phyloP scores from a whole-genome alignment of 2,888 invertebrate species.

The Hesperia comma region DNA sequence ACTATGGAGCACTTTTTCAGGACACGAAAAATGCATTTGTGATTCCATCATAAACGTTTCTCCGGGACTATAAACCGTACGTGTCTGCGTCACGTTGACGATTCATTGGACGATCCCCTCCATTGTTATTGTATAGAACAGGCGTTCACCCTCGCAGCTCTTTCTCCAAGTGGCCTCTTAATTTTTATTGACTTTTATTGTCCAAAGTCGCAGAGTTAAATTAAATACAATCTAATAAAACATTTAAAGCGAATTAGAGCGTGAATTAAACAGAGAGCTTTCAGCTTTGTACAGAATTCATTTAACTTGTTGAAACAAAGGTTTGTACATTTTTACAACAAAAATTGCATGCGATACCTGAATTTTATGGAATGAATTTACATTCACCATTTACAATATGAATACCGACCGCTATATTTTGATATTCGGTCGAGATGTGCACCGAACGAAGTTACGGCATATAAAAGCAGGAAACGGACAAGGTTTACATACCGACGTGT shows the following conservation, averaged over 20 bases:
- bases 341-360: slow-evolving; percentile 13
- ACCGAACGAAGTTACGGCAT: background rate
- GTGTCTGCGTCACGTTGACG: slow-evolving; percentile 44
- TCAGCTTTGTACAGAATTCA: slow-evolving; percentile 8
- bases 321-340: slow-evolving; percentile 13
- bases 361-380: slow-evolving; percentile 12
- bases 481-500: slow-evolving; percentile 13
- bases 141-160: slow-evolving; percentile 10
- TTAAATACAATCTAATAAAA: slow-evolving; percentile 6
- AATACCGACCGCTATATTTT: slow-evolving; percentile 4
- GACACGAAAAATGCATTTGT: slow-evolving; percentile 81
- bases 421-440: slow-evolving; percentile 27
- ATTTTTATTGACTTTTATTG: slow-evolving; percentile 33
- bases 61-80: slow-evolving; percentile 52
- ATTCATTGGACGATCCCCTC: slow-evolving; percentile 38
- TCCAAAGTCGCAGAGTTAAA: slow-evolving; percentile 1
- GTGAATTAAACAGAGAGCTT: slow-evolving; percentile 8
- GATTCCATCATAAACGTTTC: slow-evolving; percentile 74
- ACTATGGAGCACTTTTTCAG: slow-evolving; percentile 65
- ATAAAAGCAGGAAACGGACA: slow-evolving; percentile 19
- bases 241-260: slow-evolving; percentile 7
- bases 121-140: slow-evolving; percentile 37
- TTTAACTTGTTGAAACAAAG: slow-evolving; percentile 8
- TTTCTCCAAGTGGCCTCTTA: slow-evolving; percentile 14
- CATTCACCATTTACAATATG: slow-evolving; percentile 17